Conservation (phyloP, 2,113 vertebrate species). For the Phyllopteryx taeniolatus region DNA sequence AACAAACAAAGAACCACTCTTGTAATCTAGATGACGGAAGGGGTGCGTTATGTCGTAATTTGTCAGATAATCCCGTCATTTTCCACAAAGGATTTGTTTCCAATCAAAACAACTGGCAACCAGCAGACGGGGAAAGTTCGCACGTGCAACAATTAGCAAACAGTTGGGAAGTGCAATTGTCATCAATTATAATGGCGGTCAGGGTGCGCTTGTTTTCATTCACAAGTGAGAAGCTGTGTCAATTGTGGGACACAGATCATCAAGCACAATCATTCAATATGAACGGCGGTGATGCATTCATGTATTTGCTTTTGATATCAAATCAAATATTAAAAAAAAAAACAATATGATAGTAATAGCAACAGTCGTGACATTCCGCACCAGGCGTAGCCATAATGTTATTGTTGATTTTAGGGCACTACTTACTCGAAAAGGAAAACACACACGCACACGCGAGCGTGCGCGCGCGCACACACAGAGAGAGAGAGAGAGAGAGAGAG, state of each 20-base stretch:
- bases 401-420: not conserved
- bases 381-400: not conserved
- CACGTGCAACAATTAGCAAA: not conserved
- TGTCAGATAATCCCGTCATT: slow-evolving; percentile 44
- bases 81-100: slow-evolving; percentile 49
- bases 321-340: not conserved
- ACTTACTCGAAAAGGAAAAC: not conserved
- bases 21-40: slow-evolving; percentile 15
- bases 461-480: not conserved
- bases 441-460: slow-evolving; percentile 8
- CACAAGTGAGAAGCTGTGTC: not conserved
- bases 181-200: not conserved
- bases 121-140: slow-evolving; percentile 30
- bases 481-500: not conserved
- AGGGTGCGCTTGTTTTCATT: not conserved
- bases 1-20: not conserved
- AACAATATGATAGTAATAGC: not conserved
- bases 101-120: slow-evolving; percentile 43
- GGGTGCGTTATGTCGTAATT: slow-evolving; percentile 5
- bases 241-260: not conserved
- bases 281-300: not conserved
- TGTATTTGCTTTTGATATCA: not conserved
- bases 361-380: not conserved
- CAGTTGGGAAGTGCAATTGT: not conserved
- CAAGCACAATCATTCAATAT: not conserved